A percentile compares a stretch with the other conserved stretches of the same genome.
phyloP scores from a whole-genome alignment of 2,113 vertebrate genomes.

The Hypomesus transpacificus region DNA sequence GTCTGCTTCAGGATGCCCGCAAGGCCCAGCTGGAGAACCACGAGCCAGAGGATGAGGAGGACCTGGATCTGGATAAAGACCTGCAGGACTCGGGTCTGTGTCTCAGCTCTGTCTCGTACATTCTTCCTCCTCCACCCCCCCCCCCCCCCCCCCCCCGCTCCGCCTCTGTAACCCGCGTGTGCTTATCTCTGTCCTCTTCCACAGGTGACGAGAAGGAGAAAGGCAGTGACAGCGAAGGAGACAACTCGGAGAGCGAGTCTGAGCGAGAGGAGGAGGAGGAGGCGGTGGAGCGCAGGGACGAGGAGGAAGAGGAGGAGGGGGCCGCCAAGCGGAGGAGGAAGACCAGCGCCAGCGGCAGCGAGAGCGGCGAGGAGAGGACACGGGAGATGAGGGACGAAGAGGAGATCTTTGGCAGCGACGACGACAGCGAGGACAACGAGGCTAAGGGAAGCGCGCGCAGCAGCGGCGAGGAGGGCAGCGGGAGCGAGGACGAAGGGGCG shows the following conservation, averaged over 20 bases:
- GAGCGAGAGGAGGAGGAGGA: conserved; percentile 69
- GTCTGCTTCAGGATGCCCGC: conserved; percentile 78
- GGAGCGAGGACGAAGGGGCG: conserved; percentile 60
- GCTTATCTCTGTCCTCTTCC: conserved; percentile 2
- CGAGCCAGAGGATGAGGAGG: conserved; percentile 90
- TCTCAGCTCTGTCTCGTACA: background rate
- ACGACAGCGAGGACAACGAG: conserved; percentile 76
- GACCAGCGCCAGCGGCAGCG: conserved; percentile 74
- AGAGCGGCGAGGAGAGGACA: conserved; percentile 73
- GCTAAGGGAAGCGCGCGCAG: conserved; percentile 57
- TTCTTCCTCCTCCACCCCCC: background rate
- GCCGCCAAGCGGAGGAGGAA: conserved; percentile 58
- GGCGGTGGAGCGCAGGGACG: conserved; percentile 51
- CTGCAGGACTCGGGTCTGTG: conserved; percentile 79
- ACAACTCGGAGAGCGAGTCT: conserved; percentile 75
- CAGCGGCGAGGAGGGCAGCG: conserved; percentile 62
- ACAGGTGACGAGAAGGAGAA: conserved; percentile 84
- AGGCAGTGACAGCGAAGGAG: conserved; percentile 79
- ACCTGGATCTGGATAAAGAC: conserved; percentile 82
- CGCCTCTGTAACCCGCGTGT: no score
- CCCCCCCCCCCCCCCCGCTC: no score
- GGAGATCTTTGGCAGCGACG: conserved; percentile 91
- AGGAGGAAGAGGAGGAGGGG: conserved; percentile 51
- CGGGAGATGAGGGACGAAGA: conserved; percentile 84
- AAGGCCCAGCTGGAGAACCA: conserved; percentile 94